These are phyloP conservation scores for Elaphurus davidianus DNA, from an alignment of 2,113 vertebrate genomes.

Conservation along the genomic window DNA sequence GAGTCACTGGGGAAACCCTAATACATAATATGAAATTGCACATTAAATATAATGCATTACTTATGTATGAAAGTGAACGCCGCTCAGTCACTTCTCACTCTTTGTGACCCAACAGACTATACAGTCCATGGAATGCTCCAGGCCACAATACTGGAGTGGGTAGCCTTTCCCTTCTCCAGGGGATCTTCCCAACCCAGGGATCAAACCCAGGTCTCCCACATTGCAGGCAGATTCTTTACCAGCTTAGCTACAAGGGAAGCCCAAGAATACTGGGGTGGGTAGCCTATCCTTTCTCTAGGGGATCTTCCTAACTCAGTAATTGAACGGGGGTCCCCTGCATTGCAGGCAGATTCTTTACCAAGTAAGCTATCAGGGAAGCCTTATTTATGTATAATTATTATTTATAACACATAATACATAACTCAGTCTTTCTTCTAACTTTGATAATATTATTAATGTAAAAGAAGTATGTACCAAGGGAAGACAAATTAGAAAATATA, in stretches of 20 bases:
- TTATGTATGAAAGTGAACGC: background rate
- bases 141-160: background rate
- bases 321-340: background rate
- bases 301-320: background rate
- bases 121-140: background rate
- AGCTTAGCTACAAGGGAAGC: too few species aligned
- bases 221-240: background rate
- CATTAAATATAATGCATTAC: background rate
- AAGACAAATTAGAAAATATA: background rate
- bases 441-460: background rate
- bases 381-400: background rate
- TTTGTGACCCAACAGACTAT: background rate
- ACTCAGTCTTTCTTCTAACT: background rate
- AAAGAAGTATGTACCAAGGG: background rate
- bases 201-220: background rate
- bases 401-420: background rate
- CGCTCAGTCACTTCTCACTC: background rate
- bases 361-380: background rate
- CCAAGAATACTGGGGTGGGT: background rate
- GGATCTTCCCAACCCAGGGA: background rate
- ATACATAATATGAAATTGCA: background rate
- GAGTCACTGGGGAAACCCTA: background rate
- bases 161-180: background rate
- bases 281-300: background rate
- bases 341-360: background rate